Evolutionary conservation across 2,113 vertebrate genomes (phyloP), one percentile per base, ranked within the genome.

Genomic region (Oxygymnocypris stewartii): DNA sequence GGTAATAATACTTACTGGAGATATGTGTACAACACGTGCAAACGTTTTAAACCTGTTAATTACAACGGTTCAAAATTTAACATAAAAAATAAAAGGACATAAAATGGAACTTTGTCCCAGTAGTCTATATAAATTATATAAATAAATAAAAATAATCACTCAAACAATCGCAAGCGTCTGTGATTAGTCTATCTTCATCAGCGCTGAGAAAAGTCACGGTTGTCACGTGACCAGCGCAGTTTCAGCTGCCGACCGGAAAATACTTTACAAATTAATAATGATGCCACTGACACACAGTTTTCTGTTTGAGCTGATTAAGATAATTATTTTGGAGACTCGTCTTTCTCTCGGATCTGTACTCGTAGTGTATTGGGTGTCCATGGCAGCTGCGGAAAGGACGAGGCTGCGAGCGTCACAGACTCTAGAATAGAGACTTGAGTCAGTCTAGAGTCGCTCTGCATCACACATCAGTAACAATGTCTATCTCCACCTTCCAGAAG

Each of bases 401-500:
- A 63, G 23, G 78, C 35, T 61, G 51, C 59, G 35, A 20, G 61
- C 61, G 35, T 12, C 44, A 18, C 23, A 20, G 51, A 86, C 5
- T 20, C 57, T 31, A 31, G 28, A 31, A 31, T 31, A 31, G 28
- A 31, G 28, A 31, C 28, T 31, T 31, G 1, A 12, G 18, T 20
- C 18, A 57, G 16, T 20, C n/a, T 1, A 5, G 63, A 31, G 63
- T 67, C 63, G 1, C 63, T 31, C 28, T 16, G 2, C 1, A 3
- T 3, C 28, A 2, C 6, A 18, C 1, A 18, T 7, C 18, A 71
- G 7, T 51, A 31, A 82, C 1, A 0, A 98, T 98, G 97, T 93
- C 69, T 0, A 0, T 94, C 82, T 95, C 95, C 1, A 90, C 93
- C 0, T 94, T 97, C 61, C 95, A 96, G 84, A 96, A 96, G 91